Evolutionary conservation across 2,797 vertebrate species (phyloP).

Genomic region (Balearica regulorum): DNA sequence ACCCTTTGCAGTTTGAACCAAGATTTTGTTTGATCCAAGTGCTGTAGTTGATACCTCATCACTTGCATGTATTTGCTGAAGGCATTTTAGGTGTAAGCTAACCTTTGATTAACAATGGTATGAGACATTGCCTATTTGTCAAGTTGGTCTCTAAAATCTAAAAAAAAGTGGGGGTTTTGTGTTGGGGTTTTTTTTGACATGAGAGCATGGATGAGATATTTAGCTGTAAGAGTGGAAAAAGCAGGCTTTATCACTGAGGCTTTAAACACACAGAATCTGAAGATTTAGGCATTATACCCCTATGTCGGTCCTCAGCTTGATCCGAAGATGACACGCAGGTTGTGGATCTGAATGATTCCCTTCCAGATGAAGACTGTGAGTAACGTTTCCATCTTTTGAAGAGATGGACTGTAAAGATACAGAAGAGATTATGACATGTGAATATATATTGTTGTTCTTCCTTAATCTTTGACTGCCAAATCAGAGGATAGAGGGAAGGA

Average conservation of each 20-base stretch:
- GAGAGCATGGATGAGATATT: not conserved
- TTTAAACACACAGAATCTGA: not conserved
- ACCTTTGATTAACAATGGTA: not conserved
- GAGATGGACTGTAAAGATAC: not conserved
- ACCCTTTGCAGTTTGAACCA: not conserved
- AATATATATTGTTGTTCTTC: not conserved
- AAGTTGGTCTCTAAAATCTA: not conserved
- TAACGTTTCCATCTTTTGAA: not conserved
- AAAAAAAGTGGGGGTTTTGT: not conserved
- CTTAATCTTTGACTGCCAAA: not conserved
- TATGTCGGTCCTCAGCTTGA: not conserved
- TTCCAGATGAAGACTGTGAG: not conserved
- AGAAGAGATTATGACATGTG: not conserved
- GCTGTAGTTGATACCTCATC: not conserved
- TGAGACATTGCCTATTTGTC: not conserved
- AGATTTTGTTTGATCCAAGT: not conserved
- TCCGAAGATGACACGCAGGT: rapidly evolving
- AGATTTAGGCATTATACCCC: not conserved
- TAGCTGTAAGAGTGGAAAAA: not conserved
- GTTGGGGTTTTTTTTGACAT: rapidly evolving
- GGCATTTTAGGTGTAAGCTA: not conserved
- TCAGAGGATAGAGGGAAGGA: not conserved
- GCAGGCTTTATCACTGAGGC: not conserved
- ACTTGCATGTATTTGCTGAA: not conserved
- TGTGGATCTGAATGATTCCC: not conserved